Conservation (phyloP, 2,113 vertebrate species). For the Theristicus caerulescens region DNA sequence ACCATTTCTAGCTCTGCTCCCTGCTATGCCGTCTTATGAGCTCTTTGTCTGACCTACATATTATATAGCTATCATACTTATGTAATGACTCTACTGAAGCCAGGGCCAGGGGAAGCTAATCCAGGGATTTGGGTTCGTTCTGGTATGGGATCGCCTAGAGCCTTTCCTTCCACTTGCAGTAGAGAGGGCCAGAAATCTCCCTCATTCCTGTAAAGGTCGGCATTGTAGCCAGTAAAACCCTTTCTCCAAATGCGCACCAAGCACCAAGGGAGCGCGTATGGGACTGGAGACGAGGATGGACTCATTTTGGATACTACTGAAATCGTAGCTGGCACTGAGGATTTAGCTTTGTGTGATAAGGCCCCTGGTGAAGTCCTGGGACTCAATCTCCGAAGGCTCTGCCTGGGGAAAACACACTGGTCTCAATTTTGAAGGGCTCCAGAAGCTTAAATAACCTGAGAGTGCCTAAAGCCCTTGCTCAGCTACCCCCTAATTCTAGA, state of each 20-base stretch:
- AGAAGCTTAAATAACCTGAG: background rate
- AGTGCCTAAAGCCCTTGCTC: background rate
- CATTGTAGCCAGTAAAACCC: background rate
- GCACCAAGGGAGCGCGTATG: background rate
- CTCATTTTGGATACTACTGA: background rate
- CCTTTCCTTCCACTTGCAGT: background rate
- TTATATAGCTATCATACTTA: background rate
- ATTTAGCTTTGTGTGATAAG: background rate
- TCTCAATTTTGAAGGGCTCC: background rate
- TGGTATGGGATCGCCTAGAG: background rate
- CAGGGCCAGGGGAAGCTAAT: background rate
- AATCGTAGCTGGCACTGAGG: background rate
- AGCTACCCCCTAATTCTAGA: background rate
- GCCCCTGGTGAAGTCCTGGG: background rate
- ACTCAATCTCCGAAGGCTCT: background rate
- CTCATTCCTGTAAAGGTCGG: background rate
- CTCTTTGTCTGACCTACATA: background rate
- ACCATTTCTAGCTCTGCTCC: background rate
- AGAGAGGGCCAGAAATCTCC: background rate
- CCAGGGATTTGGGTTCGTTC: background rate
- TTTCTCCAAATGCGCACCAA: background rate
- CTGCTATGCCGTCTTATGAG: conserved; percentile 1
- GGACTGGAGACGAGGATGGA: background rate
- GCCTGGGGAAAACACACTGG: background rate
- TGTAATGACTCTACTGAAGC: background rate